Percentiles rank a stretch among this genome's conserved stretches.
These are phyloP conservation scores for Drosophila orosa DNA, from an alignment of 1,140 invertebrate genomes.

Conservation along the genomic window DNA sequence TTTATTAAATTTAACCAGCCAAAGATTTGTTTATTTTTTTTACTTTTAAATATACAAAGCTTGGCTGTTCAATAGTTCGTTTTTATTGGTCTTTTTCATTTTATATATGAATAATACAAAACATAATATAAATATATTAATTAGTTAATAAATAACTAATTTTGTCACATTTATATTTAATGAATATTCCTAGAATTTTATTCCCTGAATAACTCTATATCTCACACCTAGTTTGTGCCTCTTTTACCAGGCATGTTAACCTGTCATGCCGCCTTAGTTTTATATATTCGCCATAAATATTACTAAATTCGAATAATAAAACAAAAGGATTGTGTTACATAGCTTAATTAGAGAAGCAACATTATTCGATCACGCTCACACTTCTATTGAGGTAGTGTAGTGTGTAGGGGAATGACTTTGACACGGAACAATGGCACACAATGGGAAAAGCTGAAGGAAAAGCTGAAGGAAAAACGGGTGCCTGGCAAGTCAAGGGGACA, in stretches of 20 bases:
- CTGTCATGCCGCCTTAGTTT: neutral
- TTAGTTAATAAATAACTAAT: no score
- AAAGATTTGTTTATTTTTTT: no score
- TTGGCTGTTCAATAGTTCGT: no score
- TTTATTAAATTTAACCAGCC: no score
- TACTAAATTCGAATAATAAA: neutral
- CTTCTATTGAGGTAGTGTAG: neutral
- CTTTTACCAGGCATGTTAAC: neutral
- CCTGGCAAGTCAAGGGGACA: constrained; percentile 25
- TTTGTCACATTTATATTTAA: no score
- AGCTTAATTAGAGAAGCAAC: neutral
- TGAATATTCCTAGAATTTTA: no score
- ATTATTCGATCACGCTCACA: neutral
- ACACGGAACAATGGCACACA: constrained; percentile 30
- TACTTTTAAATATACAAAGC: no score
- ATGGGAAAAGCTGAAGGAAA: constrained; percentile 5
- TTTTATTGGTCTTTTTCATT: no score
- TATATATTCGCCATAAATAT: neutral
- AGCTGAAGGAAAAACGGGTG: constrained; percentile 2
- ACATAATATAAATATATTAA: no score
- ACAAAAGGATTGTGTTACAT: no score
- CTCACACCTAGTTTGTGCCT: neutral
- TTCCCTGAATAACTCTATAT: neutral
- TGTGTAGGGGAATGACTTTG: constrained; percentile 26
- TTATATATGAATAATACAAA: no score